phyloP scores from a whole-genome alignment of 2,113 vertebrate species.

The Muntiacus reevesi region DNA sequence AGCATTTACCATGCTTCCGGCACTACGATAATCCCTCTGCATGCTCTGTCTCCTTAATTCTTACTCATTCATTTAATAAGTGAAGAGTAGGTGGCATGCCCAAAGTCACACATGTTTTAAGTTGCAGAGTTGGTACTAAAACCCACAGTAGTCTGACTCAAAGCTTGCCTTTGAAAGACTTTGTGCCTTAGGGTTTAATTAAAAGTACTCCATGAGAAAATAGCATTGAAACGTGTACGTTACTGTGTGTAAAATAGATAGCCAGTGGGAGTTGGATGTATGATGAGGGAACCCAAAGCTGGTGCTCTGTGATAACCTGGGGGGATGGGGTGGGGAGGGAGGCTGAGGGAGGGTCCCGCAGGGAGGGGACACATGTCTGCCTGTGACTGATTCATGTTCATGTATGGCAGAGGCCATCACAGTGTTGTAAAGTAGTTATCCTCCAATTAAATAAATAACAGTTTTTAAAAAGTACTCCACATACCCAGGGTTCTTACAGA shows the following conservation, averaged over 20 bases:
- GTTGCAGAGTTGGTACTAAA: background rate
- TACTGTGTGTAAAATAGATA: background rate
- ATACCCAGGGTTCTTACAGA: background rate
- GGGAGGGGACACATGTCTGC: background rate
- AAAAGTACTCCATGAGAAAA: background rate
- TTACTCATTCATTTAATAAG: background rate
- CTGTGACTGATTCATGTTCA: background rate
- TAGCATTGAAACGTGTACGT: background rate
- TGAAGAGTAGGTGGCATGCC: no score
- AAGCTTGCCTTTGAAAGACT: background rate
- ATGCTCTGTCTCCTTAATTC: background rate
- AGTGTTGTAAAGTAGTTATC: background rate
- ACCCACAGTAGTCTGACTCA: background rate
- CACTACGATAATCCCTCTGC: background rate
- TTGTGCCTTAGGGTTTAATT: background rate
- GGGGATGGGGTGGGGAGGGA: background rate
- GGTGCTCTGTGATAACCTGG: background rate
- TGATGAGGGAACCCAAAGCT: background rate
- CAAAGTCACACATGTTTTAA: background rate
- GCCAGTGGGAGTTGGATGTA: background rate
- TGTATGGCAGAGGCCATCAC: background rate
- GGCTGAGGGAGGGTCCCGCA: fast-evolving
- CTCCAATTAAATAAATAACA: background rate
- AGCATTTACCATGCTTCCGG: no score
- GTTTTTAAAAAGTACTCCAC: background rate